Evolutionary conservation across 2,888 invertebrate genomes (phyloP).

Genomic region (Heliconius aoede): DNA sequence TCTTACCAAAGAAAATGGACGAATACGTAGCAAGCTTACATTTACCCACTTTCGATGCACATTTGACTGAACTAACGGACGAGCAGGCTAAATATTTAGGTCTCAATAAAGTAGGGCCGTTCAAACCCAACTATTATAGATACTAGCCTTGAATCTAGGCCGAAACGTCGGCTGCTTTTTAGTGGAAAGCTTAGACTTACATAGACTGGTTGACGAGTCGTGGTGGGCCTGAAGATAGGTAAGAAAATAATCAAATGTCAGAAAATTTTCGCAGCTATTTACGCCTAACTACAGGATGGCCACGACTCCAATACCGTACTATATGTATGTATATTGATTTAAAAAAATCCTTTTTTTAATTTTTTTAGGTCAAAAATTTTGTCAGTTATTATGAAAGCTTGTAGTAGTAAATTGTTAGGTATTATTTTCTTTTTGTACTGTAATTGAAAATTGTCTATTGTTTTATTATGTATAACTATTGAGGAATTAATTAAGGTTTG

Average conservation of each 20-base stretch:
- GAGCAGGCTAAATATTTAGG: conserved; percentile 99
- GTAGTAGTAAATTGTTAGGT: background rate
- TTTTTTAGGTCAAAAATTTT: background rate
- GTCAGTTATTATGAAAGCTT: background rate
- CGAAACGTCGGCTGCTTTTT: conserved; percentile 24
- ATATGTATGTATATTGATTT: background rate
- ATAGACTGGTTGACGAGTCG: background rate
- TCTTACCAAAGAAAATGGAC: conserved; percentile 99
- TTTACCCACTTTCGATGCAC: conserved; percentile 98
- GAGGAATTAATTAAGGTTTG: background rate
- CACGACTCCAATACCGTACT: background rate
- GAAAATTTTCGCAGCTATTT: too few species aligned
- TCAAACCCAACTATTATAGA: conserved; percentile 99
- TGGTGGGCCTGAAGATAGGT: too few species aligned
- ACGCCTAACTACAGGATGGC: too few species aligned
- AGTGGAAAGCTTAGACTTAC: conserved; percentile 21
- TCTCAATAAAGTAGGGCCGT: conserved; percentile 98
- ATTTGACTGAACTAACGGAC: conserved; percentile 96
- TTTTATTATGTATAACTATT: too few species aligned
- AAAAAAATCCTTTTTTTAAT: background rate
- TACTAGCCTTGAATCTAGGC: conserved; percentile 71
- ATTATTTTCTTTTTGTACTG: too few species aligned
- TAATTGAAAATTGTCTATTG: too few species aligned
- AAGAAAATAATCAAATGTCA: too few species aligned
- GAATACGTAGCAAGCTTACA: conserved; percentile 99